phyloP scores from a whole-genome alignment of 2,113 vertebrate species.

The Okapia johnstoni region DNA sequence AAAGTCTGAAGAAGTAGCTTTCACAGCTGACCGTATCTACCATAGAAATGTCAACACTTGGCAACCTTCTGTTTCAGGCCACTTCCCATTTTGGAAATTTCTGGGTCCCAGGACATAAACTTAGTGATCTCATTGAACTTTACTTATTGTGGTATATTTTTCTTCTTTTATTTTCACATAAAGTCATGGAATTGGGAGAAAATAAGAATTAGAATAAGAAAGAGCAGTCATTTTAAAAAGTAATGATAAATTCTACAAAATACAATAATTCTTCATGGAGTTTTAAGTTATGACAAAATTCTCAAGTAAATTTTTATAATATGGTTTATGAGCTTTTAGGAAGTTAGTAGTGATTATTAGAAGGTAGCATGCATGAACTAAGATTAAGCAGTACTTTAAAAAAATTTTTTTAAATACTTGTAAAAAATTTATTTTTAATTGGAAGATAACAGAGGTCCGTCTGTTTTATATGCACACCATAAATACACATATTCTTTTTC shows the following conservation, averaged over 20 bases:
- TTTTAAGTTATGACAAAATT: background rate
- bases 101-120: background rate
- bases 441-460: background rate
- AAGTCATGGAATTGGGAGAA: background rate
- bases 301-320: background rate
- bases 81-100: background rate
- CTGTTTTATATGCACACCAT: background rate
- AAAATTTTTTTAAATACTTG: background rate
- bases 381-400: background rate
- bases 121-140: background rate
- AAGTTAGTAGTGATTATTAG: background rate
- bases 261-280: background rate
- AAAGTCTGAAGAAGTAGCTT: background rate
- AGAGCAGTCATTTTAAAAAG: background rate
- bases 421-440: background rate
- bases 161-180: background rate
- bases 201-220: background rate
- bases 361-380: background rate
- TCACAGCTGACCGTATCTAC: background rate
- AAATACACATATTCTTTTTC: background rate
- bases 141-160: background rate
- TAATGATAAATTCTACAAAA: background rate
- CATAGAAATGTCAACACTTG: background rate
- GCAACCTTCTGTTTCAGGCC: background rate
- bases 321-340: background rate